Base-by-base conservation (phyloP, 2,797 vertebrate genomes). In the Danio aesculapii region DNA sequence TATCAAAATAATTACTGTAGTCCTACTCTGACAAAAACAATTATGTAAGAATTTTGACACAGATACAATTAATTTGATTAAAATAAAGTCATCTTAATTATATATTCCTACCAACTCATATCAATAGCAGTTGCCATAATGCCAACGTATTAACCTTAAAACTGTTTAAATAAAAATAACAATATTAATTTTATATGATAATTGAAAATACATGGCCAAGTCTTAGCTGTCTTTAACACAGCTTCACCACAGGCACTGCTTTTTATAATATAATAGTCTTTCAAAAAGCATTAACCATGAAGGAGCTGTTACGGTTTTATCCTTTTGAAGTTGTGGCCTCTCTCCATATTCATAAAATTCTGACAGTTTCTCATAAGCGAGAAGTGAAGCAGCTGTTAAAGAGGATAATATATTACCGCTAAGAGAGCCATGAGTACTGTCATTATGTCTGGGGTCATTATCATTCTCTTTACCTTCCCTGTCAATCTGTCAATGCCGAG, bases 381-480 rank as follows among this genome's bases (percentile, higher is more conserved):
- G 11, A 70, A 50, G 47, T 62, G 44, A 62, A 79, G 55, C 57
- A 52, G 66, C 46, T 44, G 47, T 62, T 79, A 62, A 62, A 41
- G 30, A 52, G 13, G 46, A 70, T 52, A 19, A 13, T 50, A 49
- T 50, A 79, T 79, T 50, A 70, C 17, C 8, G 12, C 21, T 79
- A 44, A 50, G 57, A 70, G 77, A 62, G 46, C 30, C 30, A 49
- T 69, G 55, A 78, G 66, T 41, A 50, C 39, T 66, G 57, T 78
- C 46, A 70, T 70, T 70, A 70, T 41, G 8, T 57, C 64, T 70
- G 55, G 4, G 13, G 66, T 49, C 79, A 66, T 67, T 59, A 67
- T 75, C 39, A n/a, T 41, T 67, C 44, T 74, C 71, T 73, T 55
- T 66, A 73, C 43, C 50, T 49, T 57, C 66, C 52, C 55, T 64